These are phyloP conservation scores for Axinella damicornis DNA, from an alignment of 37 sponge, comb jelly and placozoan genomes.

Conservation along the genomic window DNA sequence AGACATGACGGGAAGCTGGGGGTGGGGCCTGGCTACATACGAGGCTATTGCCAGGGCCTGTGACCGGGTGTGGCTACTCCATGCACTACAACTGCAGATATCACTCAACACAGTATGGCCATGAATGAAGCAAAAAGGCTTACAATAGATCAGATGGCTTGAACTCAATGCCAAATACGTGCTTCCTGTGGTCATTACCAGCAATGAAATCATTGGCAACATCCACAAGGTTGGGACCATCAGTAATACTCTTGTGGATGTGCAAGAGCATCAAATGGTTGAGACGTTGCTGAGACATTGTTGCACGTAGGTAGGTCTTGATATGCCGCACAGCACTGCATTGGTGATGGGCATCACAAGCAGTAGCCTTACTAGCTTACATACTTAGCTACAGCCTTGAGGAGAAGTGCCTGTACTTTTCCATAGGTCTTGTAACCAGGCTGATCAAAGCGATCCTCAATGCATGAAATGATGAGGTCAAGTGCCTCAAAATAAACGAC, in stretches of 20 bases:
- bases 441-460: conserved; percentile 38
- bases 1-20: too few relatives aligned
- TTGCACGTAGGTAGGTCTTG: conserved; percentile 64
- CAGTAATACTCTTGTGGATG: conserved; percentile 26
- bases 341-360: conserved; percentile 59
- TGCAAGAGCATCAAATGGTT: conserved; percentile 46
- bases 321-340: conserved; percentile 57
- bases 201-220: conserved; percentile 51
- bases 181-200: conserved; percentile 38
- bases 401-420: conserved; percentile 44
- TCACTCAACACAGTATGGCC: too few relatives aligned
- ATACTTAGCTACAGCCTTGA: conserved; percentile 58
- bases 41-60: too few relatives aligned
- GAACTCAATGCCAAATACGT: conserved; percentile 41
- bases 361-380: conserved; percentile 29
- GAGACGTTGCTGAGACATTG: conserved; percentile 58
- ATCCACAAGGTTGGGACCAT: conserved; percentile 31
- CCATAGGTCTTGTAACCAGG: conserved; percentile 39
- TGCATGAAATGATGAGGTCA: conserved; percentile 56
- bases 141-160: conserved; percentile 33
- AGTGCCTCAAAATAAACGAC: conserved; percentile 57
- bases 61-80: too few relatives aligned
- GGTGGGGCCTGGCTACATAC: too few relatives aligned
- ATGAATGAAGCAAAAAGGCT: too few relatives aligned
- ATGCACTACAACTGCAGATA: too few relatives aligned